These are phyloP conservation scores for Eupithecia exiguata DNA, from an alignment of 2,888 invertebrate species.

Conservation along the genomic window DNA sequence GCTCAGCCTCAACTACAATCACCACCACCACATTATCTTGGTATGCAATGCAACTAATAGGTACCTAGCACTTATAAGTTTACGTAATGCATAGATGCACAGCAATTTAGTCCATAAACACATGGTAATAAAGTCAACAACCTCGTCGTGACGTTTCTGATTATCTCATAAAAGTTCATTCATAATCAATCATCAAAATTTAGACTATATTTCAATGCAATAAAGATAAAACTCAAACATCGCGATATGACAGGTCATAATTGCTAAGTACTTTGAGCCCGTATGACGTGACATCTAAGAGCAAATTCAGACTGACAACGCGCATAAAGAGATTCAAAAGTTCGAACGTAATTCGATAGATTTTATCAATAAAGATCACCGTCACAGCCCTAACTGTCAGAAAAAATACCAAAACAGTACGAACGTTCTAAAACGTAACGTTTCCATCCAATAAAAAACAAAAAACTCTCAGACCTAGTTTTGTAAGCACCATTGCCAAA, in stretches of 20 bases:
- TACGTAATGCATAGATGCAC: neutral
- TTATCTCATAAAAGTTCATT: neutral
- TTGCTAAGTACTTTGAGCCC: neutral
- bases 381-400: neutral
- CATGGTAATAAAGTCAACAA: neutral
- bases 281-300: neutral
- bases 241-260: neutral
- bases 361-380: neutral
- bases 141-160: neutral
- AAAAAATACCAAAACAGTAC: too few species aligned
- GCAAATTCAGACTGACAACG: neutral
- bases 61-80: too few species aligned
- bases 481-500: constrained; percentile 12
- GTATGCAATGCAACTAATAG: neutral
- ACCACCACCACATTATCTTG: neutral
- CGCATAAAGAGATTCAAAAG: neutral
- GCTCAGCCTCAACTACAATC: neutral
- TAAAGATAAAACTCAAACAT: neutral
- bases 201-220: neutral
- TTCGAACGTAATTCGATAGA: neutral
- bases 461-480: constrained; percentile 18
- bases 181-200: neutral
- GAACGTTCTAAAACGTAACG: too few species aligned
- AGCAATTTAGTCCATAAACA: neutral
- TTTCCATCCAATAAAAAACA: too few species aligned